Evolutionary conservation across 2,797 vertebrate genomes (phyloP).

Genomic region (Zalophus californianus): DNA sequence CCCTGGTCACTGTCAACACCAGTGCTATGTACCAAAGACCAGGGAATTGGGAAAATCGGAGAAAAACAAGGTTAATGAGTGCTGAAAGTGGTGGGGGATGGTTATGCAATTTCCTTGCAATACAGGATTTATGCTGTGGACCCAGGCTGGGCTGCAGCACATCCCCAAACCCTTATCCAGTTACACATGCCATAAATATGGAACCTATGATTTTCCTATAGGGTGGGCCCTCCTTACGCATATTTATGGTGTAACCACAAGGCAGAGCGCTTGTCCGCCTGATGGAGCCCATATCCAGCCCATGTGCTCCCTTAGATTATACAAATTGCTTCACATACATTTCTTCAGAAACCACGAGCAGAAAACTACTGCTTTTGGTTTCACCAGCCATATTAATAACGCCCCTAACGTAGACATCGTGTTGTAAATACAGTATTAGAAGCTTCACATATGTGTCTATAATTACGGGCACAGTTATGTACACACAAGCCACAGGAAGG

Average conservation of each 20-base stretch:
- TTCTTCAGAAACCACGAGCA: constrained; percentile 76
- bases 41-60: constrained; percentile 74
- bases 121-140: constrained; percentile 8
- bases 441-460: not conserved
- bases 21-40: constrained; percentile 55
- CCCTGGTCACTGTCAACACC: constrained; percentile 80
- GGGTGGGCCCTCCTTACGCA: constrained; percentile 55
- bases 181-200: constrained; percentile 41
- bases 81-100: constrained; percentile 64
- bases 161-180: not conserved
- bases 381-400: constrained; percentile 67
- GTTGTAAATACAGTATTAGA: constrained; percentile 15
- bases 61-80: constrained; percentile 84
- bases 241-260: constrained; percentile 73
- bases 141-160: not conserved
- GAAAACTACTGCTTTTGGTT: constrained; percentile 70
- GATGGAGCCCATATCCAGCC: constrained; percentile 30
- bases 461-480: not conserved
- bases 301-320: constrained; percentile 29
- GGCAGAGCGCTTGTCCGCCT: constrained; percentile 6
- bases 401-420: not conserved
- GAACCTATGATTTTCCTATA: constrained; percentile 61
- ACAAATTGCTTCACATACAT: constrained; percentile 68
- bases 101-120: constrained; percentile 59
- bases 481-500: not conserved